Evolutionary conservation across 1,140 invertebrate genomes (phyloP).

Genomic region (Drosophila arizonae): DNA sequence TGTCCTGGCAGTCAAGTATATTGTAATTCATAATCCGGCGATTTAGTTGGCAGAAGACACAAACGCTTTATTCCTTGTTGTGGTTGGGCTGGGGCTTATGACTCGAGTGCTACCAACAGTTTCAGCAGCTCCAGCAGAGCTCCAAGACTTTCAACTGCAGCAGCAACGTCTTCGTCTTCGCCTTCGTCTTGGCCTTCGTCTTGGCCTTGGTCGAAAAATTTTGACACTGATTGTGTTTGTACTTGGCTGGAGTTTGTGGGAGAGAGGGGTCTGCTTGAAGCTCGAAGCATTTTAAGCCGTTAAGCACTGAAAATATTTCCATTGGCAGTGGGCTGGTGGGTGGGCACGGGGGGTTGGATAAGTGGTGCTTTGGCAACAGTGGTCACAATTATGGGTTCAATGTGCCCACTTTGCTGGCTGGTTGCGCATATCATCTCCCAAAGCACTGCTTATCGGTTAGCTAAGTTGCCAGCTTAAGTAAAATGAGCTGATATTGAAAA

Average conservation of each 20-base stretch:
- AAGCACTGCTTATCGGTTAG: constrained; percentile 10
- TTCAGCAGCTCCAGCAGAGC: neutral
- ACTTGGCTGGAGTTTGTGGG: constrained; percentile 10
- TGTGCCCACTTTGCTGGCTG: constrained; percentile 25
- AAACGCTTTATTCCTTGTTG: constrained; percentile 70
- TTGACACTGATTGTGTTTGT: constrained; percentile 77
- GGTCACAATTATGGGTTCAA: constrained; percentile 52
- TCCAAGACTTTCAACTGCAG: constrained; percentile 6
- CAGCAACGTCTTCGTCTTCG: constrained; percentile 23
- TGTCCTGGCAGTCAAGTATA: constrained; percentile 61
- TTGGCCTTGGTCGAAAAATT: constrained; percentile 56
- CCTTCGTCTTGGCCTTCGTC: constrained; percentile 19
- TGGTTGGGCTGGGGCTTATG: constrained; percentile 63
- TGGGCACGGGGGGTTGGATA: neutral
- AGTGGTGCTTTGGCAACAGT: constrained; percentile 37
- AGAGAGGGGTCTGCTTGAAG: too few relatives aligned
- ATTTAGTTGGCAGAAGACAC: constrained; percentile 75
- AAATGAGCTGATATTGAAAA: constrained; percentile 21
- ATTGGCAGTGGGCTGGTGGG: constrained; percentile 32
- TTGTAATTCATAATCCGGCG: constrained; percentile 79
- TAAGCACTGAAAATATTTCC: constrained; percentile 71
- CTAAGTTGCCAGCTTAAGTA: constrained; percentile 25
- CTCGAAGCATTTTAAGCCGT: constrained; percentile 51
- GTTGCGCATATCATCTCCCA: constrained; percentile 6
- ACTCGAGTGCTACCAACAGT: neutral